Base-by-base conservation (phyloP, 37 sponge, comb jelly and placozoan species). In the Trichoplax adhaerens region DNA sequence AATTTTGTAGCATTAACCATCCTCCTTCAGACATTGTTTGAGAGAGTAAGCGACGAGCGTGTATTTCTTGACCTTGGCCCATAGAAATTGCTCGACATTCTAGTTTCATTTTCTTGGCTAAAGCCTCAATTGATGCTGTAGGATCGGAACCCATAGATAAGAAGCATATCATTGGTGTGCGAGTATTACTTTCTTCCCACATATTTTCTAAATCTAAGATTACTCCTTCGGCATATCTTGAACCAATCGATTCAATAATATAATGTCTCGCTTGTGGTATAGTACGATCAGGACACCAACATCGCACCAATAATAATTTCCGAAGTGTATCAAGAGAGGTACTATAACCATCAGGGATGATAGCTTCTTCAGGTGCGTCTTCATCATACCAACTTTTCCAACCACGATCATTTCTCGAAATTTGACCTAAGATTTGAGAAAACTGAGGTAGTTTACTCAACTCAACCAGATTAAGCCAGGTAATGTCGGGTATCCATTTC, bases 331-430 rank as follows among this genome's bases (percentile, higher is more conserved):
- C 90, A 53, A 92, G 79, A 5, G 93, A 83, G 64, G 74, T 89
- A 70, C 88, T 77, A 77, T 97, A 97, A 10, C 93, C 99, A 65
- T 89, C 93, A 48, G 99, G 99, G 29, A 88, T 82, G 57, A 79
- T 82, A 54, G 90, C 81, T 69, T 97, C 99, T 58, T 97, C 99
- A 10, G 99, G 99, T 5, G 90, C 86, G 65, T 88, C 88, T n/a
- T 80, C 78, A 60, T 97, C 99, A 84, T 84, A 97, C 99, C 99
- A 97, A n/a, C 72, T 68, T 81, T 84, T 91, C 99, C 99, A 97
- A 1, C 68, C 65, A 58, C 87, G 77, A 52, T 92, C 93, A 66
- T 92, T 92, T 5, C 90, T 76, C 51, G 77, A 68, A 61, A 93
- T 66, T 84, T 96, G 98, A 57, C 83, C 82, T 5, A 96, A 89